phyloP scores from a whole-genome alignment of 2,888 invertebrate species.

The Leptarthrus brevirostris region DNA sequence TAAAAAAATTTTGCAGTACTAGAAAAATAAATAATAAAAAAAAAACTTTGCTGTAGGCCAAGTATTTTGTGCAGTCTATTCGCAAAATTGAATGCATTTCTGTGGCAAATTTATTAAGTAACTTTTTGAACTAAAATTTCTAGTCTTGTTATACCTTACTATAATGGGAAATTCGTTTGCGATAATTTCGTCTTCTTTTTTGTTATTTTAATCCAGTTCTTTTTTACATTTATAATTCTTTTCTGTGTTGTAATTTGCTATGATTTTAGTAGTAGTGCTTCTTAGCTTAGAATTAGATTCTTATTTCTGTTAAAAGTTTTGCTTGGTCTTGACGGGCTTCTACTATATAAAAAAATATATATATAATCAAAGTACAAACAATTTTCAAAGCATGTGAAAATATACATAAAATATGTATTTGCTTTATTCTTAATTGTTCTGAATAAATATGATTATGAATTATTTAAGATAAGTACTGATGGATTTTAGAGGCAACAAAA shows the following conservation, averaged over 20 bases:
- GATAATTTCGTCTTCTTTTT: conserved; percentile 9
- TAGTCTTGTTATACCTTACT: conserved; percentile 50
- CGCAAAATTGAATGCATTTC: too few species aligned
- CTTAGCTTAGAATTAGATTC: conserved; percentile 37
- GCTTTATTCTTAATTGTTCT: conserved; percentile 33
- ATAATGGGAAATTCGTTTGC: conserved; percentile 49
- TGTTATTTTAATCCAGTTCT: background rate
- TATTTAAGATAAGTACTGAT: conserved; percentile 4
- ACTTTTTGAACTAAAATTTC: conserved; percentile 29
- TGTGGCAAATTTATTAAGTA: too few species aligned
- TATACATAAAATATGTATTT: conserved; percentile 21
- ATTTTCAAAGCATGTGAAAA: conserved; percentile 27
- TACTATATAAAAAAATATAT: conserved; percentile 22
- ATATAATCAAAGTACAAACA: background rate
- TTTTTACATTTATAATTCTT: conserved; percentile 3
- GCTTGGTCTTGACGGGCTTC: conserved; percentile 44
- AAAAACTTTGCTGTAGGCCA: background rate
- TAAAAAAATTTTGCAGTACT: background rate
- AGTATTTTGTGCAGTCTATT: too few species aligned
- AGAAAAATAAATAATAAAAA: too few species aligned
- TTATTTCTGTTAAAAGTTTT: conserved; percentile 23
- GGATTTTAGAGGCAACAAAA: conserved; percentile 1
- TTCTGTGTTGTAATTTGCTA: conserved; percentile 22
- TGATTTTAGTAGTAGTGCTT: conserved; percentile 29
- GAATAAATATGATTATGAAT: conserved; percentile 4